Base-by-base conservation (phyloP, 2,113 vertebrate species). In the Indicator indicator region DNA sequence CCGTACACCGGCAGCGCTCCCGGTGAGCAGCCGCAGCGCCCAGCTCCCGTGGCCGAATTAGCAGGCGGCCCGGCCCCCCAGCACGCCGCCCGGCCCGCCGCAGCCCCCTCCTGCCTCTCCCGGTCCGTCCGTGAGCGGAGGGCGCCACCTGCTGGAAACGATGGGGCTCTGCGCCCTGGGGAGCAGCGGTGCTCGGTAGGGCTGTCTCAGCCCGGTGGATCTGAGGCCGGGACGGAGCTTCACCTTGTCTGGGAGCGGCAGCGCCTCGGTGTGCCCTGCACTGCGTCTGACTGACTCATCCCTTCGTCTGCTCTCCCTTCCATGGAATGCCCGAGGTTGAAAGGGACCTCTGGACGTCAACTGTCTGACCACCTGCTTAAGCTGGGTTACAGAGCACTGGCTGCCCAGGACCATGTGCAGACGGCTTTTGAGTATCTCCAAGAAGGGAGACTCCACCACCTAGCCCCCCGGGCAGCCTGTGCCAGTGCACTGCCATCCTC, bases 271-370 rank as follows among this genome's bases (percentile, higher is more conserved):
- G 10, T 40, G 63, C 16, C 63, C 63, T 40, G 6, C 3, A 20
- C 28, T 30, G 64, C 36, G 0, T 12, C 4, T 5, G 19, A 2
- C 19, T 17, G 1, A 6, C 14, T 10, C 23, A 2, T 3, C 12
- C 3, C 48, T 3, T 21, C 12, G 2, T 2, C 56, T 2, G 2
- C 9, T 11, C 32, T 27, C n/a, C 21, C 4, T 10, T 18, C 21
- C 33, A 4, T 0, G 4, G 59, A 2, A 3, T 1, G 26, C 24
- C 1, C 3, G 68, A 13, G 42, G 60, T 3, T 1, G 26, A 33
- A 6, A 10, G 50, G 42, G 52, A 9, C 33, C 17, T 11, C 27
- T 5, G 46, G 17, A 38, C 11, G 28, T 7, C 50, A 2, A 24
- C 36, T 6, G 17, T 7, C 33, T 33, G 1, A 0, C 27, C 6